Conservation (phyloP, 2,113 vertebrate species). For the Lontra canadensis region DNA sequence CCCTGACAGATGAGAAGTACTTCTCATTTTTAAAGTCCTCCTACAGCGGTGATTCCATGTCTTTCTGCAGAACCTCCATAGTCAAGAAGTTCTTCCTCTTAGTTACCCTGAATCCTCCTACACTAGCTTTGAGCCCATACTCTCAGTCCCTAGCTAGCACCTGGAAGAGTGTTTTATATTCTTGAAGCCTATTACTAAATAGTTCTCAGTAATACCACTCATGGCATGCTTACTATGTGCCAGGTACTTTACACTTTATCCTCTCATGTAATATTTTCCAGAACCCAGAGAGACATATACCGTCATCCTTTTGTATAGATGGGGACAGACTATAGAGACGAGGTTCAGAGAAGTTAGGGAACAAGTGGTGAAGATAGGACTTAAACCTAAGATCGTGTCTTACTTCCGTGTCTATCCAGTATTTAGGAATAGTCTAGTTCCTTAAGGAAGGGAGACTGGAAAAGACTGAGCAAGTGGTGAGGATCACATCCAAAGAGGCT, state of each 20-base stretch:
- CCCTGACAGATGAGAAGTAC: background rate
- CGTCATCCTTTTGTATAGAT: background rate
- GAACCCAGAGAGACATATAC: background rate
- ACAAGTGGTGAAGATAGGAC: background rate
- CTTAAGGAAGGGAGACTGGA: background rate
- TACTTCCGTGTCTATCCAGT: background rate
- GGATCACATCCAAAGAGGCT: background rate
- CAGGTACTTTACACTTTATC: background rate
- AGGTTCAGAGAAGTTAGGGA: background rate
- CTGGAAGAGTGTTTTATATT: constrained; percentile 24
- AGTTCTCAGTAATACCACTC: constrained; percentile 25
- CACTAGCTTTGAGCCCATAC: background rate
- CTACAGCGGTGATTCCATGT: background rate
- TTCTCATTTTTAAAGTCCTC: constrained; percentile 40
- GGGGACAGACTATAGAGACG: background rate
- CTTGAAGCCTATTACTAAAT: constrained; percentile 20
- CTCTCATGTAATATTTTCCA: background rate
- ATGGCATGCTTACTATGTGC: background rate
- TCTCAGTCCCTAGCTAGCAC: background rate
- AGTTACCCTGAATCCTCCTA: background rate
- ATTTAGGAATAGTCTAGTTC: background rate
- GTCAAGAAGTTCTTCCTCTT: background rate
- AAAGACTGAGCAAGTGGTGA: background rate
- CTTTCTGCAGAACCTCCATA: constrained; percentile 17
- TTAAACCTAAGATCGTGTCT: background rate